Evolutionary conservation across 2,888 invertebrate genomes (phyloP), one percentile per base, ranked within the genome.

Genomic region (Harmothoe impar): DNA sequence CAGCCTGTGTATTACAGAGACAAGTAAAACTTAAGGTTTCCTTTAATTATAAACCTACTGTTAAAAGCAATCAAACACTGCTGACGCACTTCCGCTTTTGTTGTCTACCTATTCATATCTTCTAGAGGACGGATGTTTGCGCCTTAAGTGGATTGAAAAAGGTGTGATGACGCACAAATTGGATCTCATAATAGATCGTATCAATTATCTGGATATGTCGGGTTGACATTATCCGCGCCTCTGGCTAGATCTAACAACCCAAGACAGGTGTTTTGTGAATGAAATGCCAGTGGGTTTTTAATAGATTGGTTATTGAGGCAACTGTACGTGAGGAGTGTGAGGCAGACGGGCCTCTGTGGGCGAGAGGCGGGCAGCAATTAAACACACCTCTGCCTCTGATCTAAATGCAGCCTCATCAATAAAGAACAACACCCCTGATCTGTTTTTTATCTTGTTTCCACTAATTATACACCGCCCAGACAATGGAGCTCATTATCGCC

Each of bases 401-500:
- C 81, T 81, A 20, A 35, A 23, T 7, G 35, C 33, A 33, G 20
- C 33, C 3, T 23, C 43, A 33, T 81, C 43, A 33, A 81, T 81
- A 17, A 81, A 81, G 81, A 43, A 81, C 81, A 81, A 81, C 81
- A 33, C 33, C 72, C 81, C 1, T 33, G 81, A 81, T 43, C 33
- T 33, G n/a, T 35, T 25, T 33, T 81, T 81, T 62, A 62, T 62
- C 62, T 81, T 77, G 77, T 77, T 77, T 81, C 23, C 43, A 33
- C 81, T 86, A 56, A 56, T 56, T 86, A 86, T 86, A 86, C 86
- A 86, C 15, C 29, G 25, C 20, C 54, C n/a, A 56, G 54, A 86
- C 52, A 86, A 86, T 86, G 29, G 33, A 54, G 54, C 86, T 86
- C 54, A 86, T 86, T 86, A 86, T 54, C 10, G 23, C n/a, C 25